Evolutionary conservation across 2,113 vertebrate species (phyloP).

Genomic region (Jacana jacana): DNA sequence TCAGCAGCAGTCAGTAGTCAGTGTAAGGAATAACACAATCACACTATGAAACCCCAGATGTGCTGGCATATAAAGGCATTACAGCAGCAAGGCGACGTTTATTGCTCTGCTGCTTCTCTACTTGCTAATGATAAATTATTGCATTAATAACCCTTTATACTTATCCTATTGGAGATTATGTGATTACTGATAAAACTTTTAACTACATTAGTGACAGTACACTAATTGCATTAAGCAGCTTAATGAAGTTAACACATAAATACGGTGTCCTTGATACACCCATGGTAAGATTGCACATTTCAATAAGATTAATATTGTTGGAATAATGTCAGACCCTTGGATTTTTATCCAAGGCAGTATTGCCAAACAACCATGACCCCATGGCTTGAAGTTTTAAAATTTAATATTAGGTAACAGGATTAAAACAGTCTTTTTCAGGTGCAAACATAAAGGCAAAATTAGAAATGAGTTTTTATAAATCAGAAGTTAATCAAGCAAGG

Average conservation of each 20-base stretch:
- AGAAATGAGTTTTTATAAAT: background rate
- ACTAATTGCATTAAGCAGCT: conserved; percentile 54
- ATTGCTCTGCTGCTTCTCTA: conserved; percentile 18
- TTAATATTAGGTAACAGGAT: conserved; percentile 2
- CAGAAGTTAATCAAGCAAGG: background rate
- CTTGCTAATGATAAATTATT: conserved; percentile 42
- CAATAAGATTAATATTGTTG: conserved; percentile 39
- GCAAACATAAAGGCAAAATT: background rate
- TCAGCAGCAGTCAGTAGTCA: background rate
- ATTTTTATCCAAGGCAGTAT: background rate
- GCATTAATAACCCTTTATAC: conserved; percentile 36
- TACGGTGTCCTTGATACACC: conserved; percentile 35
- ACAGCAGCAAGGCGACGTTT: conserved; percentile 8
- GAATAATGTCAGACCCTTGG: background rate
- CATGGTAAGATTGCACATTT: conserved; percentile 5
- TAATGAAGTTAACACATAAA: conserved; percentile 30
- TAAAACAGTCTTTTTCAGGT: background rate
- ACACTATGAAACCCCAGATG: background rate
- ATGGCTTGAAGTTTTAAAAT: background rate
- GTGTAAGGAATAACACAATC: background rate
- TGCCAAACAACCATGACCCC: background rate
- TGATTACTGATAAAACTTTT: conserved; percentile 50
- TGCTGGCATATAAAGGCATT: background rate
- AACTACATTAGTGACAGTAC: conserved; percentile 44
- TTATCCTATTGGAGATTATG: conserved; percentile 30